phyloP scores from a whole-genome alignment of 2,888 invertebrate species.

The Tenthredo distinguenda region DNA sequence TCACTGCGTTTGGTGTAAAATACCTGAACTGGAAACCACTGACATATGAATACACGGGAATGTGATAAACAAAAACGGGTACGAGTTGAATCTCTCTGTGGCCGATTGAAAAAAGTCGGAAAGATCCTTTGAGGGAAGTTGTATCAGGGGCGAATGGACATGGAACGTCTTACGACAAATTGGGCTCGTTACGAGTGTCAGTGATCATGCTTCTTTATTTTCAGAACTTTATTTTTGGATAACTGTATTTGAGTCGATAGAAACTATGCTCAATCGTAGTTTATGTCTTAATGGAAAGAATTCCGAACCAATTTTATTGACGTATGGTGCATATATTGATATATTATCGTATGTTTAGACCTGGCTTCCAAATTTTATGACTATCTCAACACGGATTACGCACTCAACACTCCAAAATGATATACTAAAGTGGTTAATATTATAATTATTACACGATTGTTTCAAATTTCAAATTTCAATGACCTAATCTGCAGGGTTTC shows the following conservation, averaged over 20 bases:
- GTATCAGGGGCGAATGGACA: not conserved
- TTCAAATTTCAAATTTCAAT: too few relatives aligned
- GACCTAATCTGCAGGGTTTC: not conserved
- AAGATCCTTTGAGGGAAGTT: slow-evolving; percentile 1
- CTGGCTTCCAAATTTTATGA: not conserved
- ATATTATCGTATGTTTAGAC: not conserved
- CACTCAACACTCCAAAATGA: not conserved
- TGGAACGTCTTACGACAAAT: not conserved
- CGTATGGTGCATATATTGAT: not conserved
- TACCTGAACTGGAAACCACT: not conserved
- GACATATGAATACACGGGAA: not conserved
- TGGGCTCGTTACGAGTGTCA: not conserved
- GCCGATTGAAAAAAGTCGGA: not conserved
- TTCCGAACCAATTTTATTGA: not conserved
- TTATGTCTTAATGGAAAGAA: not conserved
- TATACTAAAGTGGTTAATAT: not conserved
- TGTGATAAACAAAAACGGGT: not conserved
- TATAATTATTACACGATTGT: too few relatives aligned
- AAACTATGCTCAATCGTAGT: too few relatives aligned
- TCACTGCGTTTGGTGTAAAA: not conserved
- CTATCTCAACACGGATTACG: not conserved
- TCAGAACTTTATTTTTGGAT: too few relatives aligned
- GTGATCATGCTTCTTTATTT: not conserved
- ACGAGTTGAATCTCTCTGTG: not conserved
- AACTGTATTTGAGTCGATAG: too few relatives aligned